Evolutionary conservation across 2,888 invertebrate species (phyloP), one percentile per base, ranked within the genome.

Genomic region (Zeuzera pyrina): DNA sequence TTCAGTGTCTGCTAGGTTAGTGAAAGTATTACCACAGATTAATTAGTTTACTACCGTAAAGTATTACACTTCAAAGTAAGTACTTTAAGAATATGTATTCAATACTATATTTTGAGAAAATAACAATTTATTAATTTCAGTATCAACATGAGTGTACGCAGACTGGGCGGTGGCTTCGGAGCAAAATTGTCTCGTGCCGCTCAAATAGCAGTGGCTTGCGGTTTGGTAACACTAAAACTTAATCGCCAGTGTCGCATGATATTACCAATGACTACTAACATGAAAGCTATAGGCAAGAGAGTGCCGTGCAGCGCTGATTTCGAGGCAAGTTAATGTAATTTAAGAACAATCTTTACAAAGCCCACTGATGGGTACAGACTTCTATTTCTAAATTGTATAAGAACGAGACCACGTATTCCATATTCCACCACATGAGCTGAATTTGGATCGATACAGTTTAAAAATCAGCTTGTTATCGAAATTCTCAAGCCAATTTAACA

Each of bases 101-200:
- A 19, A 19, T 24, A 10, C 10, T 24, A 10, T n/a, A 10, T 11
- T 26, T 12, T 12, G 26, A 12, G 1, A 12, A 7, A 3, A 26
- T 10, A 5, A 23, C 23, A 26, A 3, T 19, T 7, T 19, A 19
- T 19, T 19, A 8, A 19, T 25, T 53, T 15, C 47, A 91, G 92
- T 38, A 84, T 94, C n/a, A 90, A 91, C 41, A 71, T 94, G 0
- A 66, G 77, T 21, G 88, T 91, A 0, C 84, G 88, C 29, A 85
- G 93, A 28, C 44, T 92, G 1, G 93, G 93, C 0, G 94, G 94
- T 3, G 90, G 81, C 0, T 94, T 89, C 49, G 94, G 94, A 0
- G 79, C 83, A 0, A 94, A 94, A 65, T 85, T 91, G 39, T 78
- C 86, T 1, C 76, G 91, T 15, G 68, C 79, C 3, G 52, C 70